Percentiles rank a stretch among this genome's conserved stretches.
Conservation (phyloP, 2,888 invertebrate genomes). For the Platypus cylindrus region DNA sequence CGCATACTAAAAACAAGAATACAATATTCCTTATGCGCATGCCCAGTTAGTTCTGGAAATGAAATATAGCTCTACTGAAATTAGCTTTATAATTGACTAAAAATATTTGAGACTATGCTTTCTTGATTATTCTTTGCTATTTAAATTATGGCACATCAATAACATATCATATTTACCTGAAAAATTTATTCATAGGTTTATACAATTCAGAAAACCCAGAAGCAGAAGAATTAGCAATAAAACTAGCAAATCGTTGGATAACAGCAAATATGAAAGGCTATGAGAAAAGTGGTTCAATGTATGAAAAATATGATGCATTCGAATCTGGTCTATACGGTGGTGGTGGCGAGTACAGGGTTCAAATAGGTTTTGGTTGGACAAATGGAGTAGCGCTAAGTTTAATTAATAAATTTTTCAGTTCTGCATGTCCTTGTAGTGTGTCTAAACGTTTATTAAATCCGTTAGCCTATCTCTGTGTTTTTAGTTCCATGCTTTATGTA, state of each 20-base stretch:
- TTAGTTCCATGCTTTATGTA: conserved; percentile 4
- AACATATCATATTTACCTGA: no score
- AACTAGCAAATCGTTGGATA: conserved; percentile 47
- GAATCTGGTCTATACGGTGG: conserved; percentile 51
- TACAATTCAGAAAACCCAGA: conserved; percentile 40
- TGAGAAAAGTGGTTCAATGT: conserved; percentile 47
- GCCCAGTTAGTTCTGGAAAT: no score
- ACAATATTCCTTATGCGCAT: no score
- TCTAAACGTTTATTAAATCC: conserved; percentile 4
- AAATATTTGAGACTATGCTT: no score
- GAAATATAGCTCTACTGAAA: no score
- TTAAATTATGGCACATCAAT: no score
- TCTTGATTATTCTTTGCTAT: no score
- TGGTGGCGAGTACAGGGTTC: conserved; percentile 53
- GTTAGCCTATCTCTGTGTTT: conserved; percentile 3
- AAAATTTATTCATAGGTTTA: conserved; percentile 35
- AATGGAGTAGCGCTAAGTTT: conserved; percentile 24
- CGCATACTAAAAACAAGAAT: no score
- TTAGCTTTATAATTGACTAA: no score
- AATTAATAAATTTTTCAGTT: conserved; percentile 34
- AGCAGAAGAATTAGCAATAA: conserved; percentile 45
- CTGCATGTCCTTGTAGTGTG: background rate
- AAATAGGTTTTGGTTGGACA: conserved; percentile 26
- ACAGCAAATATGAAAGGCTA: conserved; percentile 51
- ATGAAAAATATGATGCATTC: conserved; percentile 57